Conservation (phyloP, 2,797 vertebrate genomes). For the Orestias chungarensis region DNA sequence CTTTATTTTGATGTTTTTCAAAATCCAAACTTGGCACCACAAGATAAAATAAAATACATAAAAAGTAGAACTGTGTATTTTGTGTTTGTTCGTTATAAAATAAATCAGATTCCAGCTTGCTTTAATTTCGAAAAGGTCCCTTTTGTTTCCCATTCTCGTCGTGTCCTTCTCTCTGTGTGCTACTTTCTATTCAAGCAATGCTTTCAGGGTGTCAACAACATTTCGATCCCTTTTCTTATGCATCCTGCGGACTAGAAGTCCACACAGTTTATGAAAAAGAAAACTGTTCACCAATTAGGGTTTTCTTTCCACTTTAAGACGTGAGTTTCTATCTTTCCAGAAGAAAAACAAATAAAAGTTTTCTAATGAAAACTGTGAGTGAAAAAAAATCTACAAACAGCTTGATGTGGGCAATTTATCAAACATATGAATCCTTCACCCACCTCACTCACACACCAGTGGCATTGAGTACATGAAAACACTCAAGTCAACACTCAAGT, state of each 20-base stretch:
- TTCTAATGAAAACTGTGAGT: conserved; percentile 50
- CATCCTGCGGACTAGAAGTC: conserved; percentile 10
- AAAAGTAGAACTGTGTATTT: neutral
- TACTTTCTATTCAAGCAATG: conserved; percentile 45
- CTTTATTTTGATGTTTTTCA: neutral
- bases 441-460: conserved; percentile 2
- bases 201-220: conserved; percentile 1
- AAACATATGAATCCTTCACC: conserved; percentile 21
- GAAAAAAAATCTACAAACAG: conserved; percentile 56
- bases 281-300: conserved; percentile 29
- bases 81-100: neutral
- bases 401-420: conserved; percentile 36
- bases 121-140: neutral
- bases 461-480: conserved; percentile 40
- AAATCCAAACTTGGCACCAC: neutral
- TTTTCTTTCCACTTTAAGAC: conserved; percentile 29
- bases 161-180: conserved; percentile 9
- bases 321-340: conserved; percentile 30
- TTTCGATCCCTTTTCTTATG: conserved; percentile 29
- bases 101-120: neutral
- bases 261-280: conserved; percentile 19
- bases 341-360: conserved; percentile 60
- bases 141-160: conserved; percentile 22
- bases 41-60: neutral
- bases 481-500: conserved; percentile 44